These are phyloP conservation scores for Seriola aureovittata DNA, from an alignment of 2,113 vertebrate genomes.

Conservation along the genomic window DNA sequence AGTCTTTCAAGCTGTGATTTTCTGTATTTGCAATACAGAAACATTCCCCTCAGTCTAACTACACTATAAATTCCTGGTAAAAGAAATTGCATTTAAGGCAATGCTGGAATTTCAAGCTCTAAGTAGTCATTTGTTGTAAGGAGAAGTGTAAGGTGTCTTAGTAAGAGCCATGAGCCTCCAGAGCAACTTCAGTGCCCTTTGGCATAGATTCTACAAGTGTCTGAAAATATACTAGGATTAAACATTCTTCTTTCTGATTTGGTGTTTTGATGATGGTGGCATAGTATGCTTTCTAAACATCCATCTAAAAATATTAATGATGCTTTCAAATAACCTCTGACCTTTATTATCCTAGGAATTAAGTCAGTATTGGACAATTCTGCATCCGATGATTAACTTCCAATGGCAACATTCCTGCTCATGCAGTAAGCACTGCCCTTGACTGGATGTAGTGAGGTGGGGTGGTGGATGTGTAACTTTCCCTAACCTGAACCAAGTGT, in stretches of 20 bases:
- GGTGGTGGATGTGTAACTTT: too few relatives aligned
- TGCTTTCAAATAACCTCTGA: background rate
- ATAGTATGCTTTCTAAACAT: background rate
- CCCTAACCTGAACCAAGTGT: too few relatives aligned
- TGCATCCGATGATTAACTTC: background rate
- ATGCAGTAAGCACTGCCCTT: background rate
- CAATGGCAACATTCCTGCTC: background rate
- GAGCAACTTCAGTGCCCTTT: background rate
- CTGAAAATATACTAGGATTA: background rate
- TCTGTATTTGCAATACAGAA: too few relatives aligned
- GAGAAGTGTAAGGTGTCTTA: background rate
- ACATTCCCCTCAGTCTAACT: too few relatives aligned
- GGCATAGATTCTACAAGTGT: background rate
- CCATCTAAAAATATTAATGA: background rate
- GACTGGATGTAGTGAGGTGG: background rate
- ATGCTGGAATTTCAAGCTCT: too few relatives aligned
- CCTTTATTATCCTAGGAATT: background rate
- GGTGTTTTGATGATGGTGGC: background rate
- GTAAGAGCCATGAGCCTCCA: background rate
- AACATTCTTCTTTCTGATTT: background rate
- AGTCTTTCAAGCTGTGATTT: background rate
- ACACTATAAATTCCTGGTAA: too few relatives aligned
- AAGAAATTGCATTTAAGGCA: too few relatives aligned
- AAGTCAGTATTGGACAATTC: background rate
- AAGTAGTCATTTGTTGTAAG: background rate